Evolutionary conservation across 2,888 invertebrate species (phyloP), one percentile per base, ranked within the genome.

Genomic region (Drosophila peninsularis): DNA sequence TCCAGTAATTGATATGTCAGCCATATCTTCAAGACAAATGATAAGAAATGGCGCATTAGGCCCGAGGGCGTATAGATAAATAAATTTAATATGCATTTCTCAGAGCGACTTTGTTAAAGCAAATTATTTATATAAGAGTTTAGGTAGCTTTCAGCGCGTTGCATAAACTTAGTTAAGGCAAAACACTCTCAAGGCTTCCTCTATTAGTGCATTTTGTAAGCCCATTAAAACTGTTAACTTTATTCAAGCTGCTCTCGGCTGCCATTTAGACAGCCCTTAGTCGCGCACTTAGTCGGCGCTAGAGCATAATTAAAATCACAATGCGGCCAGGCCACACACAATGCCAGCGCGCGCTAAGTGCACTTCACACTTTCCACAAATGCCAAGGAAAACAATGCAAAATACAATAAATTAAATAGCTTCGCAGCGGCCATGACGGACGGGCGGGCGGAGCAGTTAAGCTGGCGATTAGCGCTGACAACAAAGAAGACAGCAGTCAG

Each of bases 231-330:
- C 21, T 66, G 41, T 52, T 65, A 54, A 60, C 36, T 56, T 63
- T 64, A 58, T 39, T 44, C 19, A 69, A 82, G 66, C 68, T 42
- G 57, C 41, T 56, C 66, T 62, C 62, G 45, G 50, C 50, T 37
- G 49, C 41, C 55, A 52, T 52, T 68, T 73, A 60, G 69, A 58
- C 69, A 69, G 68, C 72, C 57, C 68, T 76, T 55, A 57, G 68
- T 50, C 39, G 37, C 52, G 49, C 77, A 77, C 78, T 85, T 78
- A 78, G 82, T 37, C 72, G 62, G 70, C 50, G 66, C 66, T 66
- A 69, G 72, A 70, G 57, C 68, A 73, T 82, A 83, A 86, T 83
- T 86, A 86, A 86, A 72, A 73, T 66, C 77, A 83, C 86, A 83
- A 83, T 80, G 78, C 72, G 60, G 63, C 71, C 72, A 62, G 60